Percentiles rank a stretch among this genome's conserved stretches.
Evolutionary conservation across 2,797 vertebrate genomes (phyloP).

Genomic region (Perdix hodgsoniae): DNA sequence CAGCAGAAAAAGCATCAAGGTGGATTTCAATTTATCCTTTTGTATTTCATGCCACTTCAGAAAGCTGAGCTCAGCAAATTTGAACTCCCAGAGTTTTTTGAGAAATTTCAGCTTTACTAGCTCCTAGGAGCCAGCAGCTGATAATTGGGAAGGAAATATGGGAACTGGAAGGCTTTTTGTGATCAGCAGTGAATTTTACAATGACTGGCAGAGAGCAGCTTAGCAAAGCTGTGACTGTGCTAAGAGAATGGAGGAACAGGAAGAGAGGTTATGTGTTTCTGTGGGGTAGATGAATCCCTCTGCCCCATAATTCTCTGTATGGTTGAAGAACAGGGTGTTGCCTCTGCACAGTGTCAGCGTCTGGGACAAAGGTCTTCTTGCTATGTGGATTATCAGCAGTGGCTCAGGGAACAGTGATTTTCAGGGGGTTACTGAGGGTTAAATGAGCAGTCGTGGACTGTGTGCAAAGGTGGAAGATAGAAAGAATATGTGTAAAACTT

Average conservation of each 20-base stretch:
- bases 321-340: not conserved
- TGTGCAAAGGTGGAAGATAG: not conserved
- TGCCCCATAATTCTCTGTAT: not conserved
- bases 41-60: not conserved
- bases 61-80: constrained; percentile 1
- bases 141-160: not conserved
- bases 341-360: not conserved
- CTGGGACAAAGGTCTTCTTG: not conserved
- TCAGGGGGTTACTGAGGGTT: not conserved
- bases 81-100: not conserved
- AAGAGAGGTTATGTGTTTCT: not conserved
- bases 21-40: not conserved
- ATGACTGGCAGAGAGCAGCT: not conserved
- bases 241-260: constrained; percentile 9
- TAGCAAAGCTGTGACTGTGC: constrained; percentile 14
- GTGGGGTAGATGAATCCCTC: not conserved
- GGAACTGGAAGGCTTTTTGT: not conserved
- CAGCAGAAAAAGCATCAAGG: not conserved
- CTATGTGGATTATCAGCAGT: not conserved
- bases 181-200: not conserved
- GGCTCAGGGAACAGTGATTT: not conserved
- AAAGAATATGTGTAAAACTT: not conserved
- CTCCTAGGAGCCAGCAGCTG: not conserved
- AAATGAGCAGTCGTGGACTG: not conserved
- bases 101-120: not conserved